Conservation (phyloP, 2,888 invertebrate genomes). For the Pristionchus arcanus region DNA sequence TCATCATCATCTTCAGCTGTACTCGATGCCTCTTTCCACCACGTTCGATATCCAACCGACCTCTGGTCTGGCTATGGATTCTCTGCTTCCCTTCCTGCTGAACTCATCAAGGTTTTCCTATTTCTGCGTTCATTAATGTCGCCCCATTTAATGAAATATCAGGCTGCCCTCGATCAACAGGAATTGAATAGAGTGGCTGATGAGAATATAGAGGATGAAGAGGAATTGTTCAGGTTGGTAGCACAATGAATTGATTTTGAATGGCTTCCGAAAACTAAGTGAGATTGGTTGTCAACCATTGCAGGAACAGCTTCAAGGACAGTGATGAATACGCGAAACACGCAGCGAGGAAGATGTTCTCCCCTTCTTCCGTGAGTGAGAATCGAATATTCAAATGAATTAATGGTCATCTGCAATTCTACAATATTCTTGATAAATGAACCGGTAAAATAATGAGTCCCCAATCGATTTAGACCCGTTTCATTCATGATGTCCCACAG, state of each 20-base stretch:
- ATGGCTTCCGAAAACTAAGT: not conserved
- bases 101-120: constrained; percentile 66
- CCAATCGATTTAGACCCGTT: not conserved
- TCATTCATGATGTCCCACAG: constrained; percentile 30
- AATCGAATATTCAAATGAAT: not conserved
- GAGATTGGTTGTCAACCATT: not conserved
- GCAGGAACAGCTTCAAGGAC: constrained; percentile 40
- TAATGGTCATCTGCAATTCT: not conserved
- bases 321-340: constrained; percentile 50
- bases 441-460: not conserved
- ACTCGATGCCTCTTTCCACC: constrained; percentile 51
- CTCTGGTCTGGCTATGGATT: constrained; percentile 76
- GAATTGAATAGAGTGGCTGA: constrained; percentile 3
- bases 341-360: constrained; percentile 50
- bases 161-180: constrained; percentile 48
- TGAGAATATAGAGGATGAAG: constrained; percentile 15
- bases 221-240: constrained; percentile 14
- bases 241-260: not conserved
- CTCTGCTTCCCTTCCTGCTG: constrained; percentile 76
- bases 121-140: not conserved
- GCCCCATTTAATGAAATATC: constrained; percentile 5
- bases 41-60: constrained; percentile 70
- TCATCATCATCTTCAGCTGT: constrained; percentile 9
- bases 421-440: not conserved
- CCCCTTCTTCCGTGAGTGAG: constrained; percentile 23